These are phyloP conservation scores for Anguilla megastoma DNA, from an alignment of 2,797 vertebrate genomes.

Conservation along the genomic window DNA sequence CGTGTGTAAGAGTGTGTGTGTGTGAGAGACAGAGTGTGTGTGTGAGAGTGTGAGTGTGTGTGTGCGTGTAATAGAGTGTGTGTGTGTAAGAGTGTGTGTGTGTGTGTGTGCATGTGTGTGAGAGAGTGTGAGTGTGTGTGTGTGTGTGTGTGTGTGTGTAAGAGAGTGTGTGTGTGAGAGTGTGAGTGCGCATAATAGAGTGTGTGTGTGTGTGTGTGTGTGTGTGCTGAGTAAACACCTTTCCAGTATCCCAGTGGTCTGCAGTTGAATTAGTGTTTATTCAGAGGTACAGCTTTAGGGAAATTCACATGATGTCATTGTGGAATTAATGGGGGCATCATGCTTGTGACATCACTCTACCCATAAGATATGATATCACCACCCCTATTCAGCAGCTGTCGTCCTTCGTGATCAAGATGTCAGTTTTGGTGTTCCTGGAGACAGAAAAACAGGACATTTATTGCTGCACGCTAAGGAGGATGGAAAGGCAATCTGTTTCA, in stretches of 20 bases:
- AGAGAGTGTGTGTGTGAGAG: not conserved
- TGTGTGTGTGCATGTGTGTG: not conserved
- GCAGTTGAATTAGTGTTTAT: conserved; percentile 18
- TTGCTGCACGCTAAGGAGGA: not conserved
- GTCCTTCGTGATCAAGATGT: conserved; percentile 61
- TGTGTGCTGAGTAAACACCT: not conserved
- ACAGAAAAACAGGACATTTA: conserved; percentile 14
- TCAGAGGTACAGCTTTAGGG: not conserved
- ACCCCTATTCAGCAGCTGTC: conserved; percentile 52
- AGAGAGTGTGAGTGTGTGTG: not conserved
- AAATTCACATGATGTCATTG: not conserved
- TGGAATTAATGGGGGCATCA: not conserved
- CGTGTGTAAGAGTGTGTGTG: too few species aligned
- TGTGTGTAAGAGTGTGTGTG: not conserved
- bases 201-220: not conserved
- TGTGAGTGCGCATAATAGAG: not conserved
- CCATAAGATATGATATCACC: too few species aligned
- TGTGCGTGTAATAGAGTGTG: too few species aligned
- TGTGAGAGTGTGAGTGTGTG: too few species aligned
- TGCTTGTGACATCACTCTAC: not conserved
- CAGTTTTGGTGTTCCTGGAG: conserved; percentile 57
- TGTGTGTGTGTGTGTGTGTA: not conserved
- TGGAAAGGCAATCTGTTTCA: not conserved
- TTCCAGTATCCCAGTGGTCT: not conserved
- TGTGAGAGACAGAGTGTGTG: too few species aligned